Evolutionary conservation across 2,888 invertebrate species (phyloP).

Genomic region (Lamproptera curius): DNA sequence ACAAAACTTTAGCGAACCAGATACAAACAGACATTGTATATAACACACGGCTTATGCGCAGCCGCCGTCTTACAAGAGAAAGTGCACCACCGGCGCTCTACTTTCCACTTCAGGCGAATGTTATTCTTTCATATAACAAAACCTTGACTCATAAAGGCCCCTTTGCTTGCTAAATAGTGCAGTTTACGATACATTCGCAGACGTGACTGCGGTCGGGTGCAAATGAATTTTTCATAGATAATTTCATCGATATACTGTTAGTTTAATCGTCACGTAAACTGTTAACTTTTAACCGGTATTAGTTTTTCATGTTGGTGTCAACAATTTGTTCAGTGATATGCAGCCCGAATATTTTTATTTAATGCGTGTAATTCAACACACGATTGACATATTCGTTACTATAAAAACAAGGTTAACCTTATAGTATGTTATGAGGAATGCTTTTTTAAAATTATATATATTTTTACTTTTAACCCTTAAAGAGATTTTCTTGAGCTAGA

Average conservation of each 20-base stretch:
- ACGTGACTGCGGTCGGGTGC: constrained; percentile 11
- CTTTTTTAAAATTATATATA: too few species aligned
- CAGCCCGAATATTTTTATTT: too few species aligned
- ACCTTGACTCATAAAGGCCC: constrained; percentile 23
- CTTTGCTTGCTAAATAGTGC: constrained; percentile 16
- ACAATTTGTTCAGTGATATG: too few species aligned
- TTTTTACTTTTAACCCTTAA: too few species aligned
- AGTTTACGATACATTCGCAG: neutral
- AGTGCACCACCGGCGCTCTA: constrained; percentile 61
- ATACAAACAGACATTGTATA: too few species aligned
- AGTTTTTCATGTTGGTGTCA: too few species aligned
- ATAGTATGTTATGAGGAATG: too few species aligned
- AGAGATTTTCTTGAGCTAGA: too few species aligned
- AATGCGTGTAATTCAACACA: too few species aligned
- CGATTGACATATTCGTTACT: too few species aligned
- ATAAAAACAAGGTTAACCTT: too few species aligned
- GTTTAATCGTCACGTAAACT: neutral
- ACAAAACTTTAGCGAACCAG: neutral
- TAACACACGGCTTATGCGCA: constrained; percentile 50
- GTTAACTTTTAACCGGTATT: too few species aligned
- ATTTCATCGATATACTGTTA: neutral
- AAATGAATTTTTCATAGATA: neutral
- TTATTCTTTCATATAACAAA: constrained; percentile 36
- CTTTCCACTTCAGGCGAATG: constrained; percentile 60
- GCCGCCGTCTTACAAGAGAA: constrained; percentile 59